Base-by-base conservation (phyloP, 2,797 vertebrate genomes). In the Eutrigla gurnardus region DNA sequence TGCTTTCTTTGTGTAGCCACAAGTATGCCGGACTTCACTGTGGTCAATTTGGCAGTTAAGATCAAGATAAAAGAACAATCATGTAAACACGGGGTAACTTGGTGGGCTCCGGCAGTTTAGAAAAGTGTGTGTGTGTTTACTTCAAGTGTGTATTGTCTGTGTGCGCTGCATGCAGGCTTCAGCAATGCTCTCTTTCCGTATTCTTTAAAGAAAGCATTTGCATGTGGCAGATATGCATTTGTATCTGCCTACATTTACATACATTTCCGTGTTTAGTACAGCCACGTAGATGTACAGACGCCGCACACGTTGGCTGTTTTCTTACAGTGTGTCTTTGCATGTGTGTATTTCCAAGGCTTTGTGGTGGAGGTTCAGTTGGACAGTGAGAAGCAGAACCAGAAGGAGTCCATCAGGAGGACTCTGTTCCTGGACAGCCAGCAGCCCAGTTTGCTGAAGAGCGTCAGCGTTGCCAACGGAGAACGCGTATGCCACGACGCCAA, bases 331-430 rank as follows among this genome's bases (percentile, higher is more conserved):
- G 6, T 39, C 1, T 80, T 2, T 42, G 1, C 45, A 1, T 63
- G 57, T 81, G 57, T 71, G 9, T 68, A 0, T 62, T 54, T 73
- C 77, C 3, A 80, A 97, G 97, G 85, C 33, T 97, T 98, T 69
- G 85, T 93, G 0, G 95, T 97, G 36, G 96, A 98, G 78, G 91
- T 98, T 53, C 95, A 96, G 89, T 70, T 98, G 85, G 97, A 98
- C 85, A 94, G 89, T 18, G 86, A 89, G 81, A 97, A 96, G 80
- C 94, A 94, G 79, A 95, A 93, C 74, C 94, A 96, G 82, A 96
- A 93, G 79, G 95, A 96, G 10, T 93, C 95, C 0, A 82, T 94
- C 11, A 93, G 95, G 64, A 95, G 97, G 75, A 95, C 95, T 0
- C 85, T 97, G 33, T 97, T 98, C 83, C 79, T 97, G 71, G 90